phyloP scores from a whole-genome alignment of 1,140 invertebrate genomes.

The Bicyclus anynana region DNA sequence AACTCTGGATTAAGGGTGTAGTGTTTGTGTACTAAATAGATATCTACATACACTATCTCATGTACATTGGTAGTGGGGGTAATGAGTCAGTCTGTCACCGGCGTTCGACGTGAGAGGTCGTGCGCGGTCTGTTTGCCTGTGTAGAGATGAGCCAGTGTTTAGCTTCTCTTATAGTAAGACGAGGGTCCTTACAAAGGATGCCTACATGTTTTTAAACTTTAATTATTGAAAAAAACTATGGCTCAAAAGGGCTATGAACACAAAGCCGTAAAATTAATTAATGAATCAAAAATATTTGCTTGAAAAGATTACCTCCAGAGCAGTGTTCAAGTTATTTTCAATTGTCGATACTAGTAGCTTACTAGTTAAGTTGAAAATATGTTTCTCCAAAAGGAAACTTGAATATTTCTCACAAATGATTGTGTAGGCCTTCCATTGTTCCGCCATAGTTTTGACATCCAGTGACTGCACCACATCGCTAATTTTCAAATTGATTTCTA shows the following conservation, averaged over 20 bases:
- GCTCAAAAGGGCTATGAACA: too few relatives aligned
- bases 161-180: too few relatives aligned
- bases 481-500: conserved; percentile 60
- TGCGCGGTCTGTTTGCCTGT: too few relatives aligned
- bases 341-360: conserved; percentile 41
- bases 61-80: too few relatives aligned
- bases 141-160: too few relatives aligned
- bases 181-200: too few relatives aligned
- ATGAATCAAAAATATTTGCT: neutral
- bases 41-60: too few relatives aligned
- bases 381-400: conserved; percentile 35
- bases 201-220: too few relatives aligned
- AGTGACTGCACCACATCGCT: conserved; percentile 53
- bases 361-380: conserved; percentile 39
- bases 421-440: conserved; percentile 64
- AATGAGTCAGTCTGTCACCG: too few relatives aligned
- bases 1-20: too few relatives aligned
- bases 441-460: conserved; percentile 67
- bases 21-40: too few relatives aligned
- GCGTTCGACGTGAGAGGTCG: too few relatives aligned
- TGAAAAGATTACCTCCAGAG: conserved; percentile 40
- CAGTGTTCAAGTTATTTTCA: conserved; percentile 44
- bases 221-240: neutral
- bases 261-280: neutral
- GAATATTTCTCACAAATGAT: conserved; percentile 62